Percentiles rank a stretch among this genome's conserved stretches.
Conservation (phyloP, 1,140 invertebrate species). For the Drosophila ironensis region DNA sequence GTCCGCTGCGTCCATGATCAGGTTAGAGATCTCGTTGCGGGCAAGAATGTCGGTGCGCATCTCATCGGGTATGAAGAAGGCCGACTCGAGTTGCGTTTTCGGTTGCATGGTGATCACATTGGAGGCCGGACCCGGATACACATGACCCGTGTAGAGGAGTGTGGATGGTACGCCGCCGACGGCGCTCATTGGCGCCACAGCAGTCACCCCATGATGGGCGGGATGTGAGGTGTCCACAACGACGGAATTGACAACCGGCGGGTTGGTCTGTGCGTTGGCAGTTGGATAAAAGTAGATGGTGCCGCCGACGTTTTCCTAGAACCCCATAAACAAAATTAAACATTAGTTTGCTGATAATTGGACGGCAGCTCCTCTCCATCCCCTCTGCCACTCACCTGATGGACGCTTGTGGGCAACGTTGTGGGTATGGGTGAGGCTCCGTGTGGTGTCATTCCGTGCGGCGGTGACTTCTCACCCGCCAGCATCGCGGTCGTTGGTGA, state of each 20-base stretch:
- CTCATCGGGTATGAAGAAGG: conserved; percentile 90
- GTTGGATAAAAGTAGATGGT: conserved; percentile 96
- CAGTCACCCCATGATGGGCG: conserved; percentile 56
- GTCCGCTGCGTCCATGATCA: conserved; percentile 87
- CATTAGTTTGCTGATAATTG: not conserved
- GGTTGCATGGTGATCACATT: conserved; percentile 82
- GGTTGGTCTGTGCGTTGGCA: conserved; percentile 80
- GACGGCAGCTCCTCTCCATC: no score
- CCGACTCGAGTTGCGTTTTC: conserved; percentile 83
- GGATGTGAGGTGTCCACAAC: conserved; percentile 66
- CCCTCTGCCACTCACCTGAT: conserved; percentile 81
- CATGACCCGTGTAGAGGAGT: conserved; percentile 72
- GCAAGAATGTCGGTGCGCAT: conserved; percentile 89
- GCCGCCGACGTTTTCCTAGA: conserved; percentile 94
- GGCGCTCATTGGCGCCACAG: conserved; percentile 53
- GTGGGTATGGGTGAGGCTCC: conserved; percentile 75
- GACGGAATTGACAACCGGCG: conserved; percentile 70
- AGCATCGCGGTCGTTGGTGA: conserved; percentile 65
- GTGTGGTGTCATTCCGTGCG: conserved; percentile 76
- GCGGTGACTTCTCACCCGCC: conserved; percentile 69
- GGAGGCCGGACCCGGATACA: conserved; percentile 82
- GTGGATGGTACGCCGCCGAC: conserved; percentile 50
- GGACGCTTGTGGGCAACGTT: conserved; percentile 82
- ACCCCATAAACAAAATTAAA: conserved; percentile 58
- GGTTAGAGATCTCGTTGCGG: conserved; percentile 85